Evolutionary conservation across 2,888 invertebrate genomes (phyloP).

Genomic region (Parapristionchus giblindavisi): DNA sequence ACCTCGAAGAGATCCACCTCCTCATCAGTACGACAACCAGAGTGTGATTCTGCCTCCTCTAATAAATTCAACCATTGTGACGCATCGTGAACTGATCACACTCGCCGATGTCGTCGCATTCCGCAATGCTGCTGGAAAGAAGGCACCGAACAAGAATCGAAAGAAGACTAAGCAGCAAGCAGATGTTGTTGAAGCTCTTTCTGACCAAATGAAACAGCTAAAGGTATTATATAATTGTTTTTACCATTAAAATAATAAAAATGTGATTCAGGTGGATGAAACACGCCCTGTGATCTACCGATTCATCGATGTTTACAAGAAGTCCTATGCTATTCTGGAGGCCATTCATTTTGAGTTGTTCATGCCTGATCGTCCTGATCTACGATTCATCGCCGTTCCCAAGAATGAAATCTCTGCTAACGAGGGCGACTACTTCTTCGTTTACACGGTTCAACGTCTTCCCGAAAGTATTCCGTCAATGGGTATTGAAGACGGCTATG

Average conservation of each 20-base stretch:
- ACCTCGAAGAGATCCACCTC: background rate
- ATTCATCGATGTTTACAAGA: background rate
- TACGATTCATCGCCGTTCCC: background rate
- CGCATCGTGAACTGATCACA: background rate
- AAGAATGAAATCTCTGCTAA: background rate
- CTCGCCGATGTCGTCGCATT: slow-evolving; percentile 9
- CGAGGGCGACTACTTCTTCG: slow-evolving; percentile 19
- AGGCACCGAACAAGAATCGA: background rate
- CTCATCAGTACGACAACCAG: background rate
- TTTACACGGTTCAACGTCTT: no score
- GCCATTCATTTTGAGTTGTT: slow-evolving; percentile 12
- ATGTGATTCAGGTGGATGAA: background rate
- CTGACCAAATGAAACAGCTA: background rate
- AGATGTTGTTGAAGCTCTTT: background rate
- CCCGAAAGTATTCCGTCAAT: no score
- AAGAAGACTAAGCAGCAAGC: background rate
- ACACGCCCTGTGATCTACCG: background rate
- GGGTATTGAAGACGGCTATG: no score
- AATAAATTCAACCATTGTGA: no score
- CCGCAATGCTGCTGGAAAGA: no score
- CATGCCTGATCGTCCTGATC: slow-evolving; percentile 16
- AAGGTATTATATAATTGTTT: background rate
- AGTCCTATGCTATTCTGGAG: background rate
- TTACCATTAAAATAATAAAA: background rate
- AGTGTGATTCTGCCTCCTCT: background rate